phyloP scores from a whole-genome alignment of 2,888 invertebrate species.

The Psylliodes chrysocephalus region DNA sequence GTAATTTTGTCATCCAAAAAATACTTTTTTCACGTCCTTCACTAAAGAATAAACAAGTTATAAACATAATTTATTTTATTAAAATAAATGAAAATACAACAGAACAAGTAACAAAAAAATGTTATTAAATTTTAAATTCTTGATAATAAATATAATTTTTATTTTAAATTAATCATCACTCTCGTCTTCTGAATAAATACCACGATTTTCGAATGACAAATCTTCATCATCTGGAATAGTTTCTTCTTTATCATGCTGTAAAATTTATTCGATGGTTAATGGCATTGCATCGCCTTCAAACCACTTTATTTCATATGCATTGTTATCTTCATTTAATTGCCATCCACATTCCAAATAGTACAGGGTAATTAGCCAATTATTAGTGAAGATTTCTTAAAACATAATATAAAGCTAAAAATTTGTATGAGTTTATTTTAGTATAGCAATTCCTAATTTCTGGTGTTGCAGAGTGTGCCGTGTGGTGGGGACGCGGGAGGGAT shows the following conservation, averaged over 20 bases:
- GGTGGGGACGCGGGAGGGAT: too few species aligned
- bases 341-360: neutral
- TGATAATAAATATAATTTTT: neutral
- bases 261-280: constrained; percentile 18
- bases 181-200: neutral
- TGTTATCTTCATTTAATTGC: neutral
- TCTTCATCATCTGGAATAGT: constrained; percentile 7
- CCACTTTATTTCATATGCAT: constrained; percentile 1
- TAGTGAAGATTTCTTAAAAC: too few species aligned
- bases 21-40: neutral
- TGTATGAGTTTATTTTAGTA: too few species aligned
- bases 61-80: neutral
- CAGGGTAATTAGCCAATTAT: too few species aligned
- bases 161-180: neutral
- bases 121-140: neutral
- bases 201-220: neutral
- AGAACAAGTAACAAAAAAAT: neutral
- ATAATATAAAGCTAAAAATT: too few species aligned
- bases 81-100: neutral
- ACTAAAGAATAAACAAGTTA: neutral
- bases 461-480: too few species aligned
- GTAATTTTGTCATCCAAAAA: neutral
- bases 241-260: neutral
- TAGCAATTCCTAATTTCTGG: too few species aligned
- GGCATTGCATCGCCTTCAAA: constrained; percentile 3